phyloP scores from a whole-genome alignment of 2,797 vertebrate species.

The Oreortyx pictus region DNA sequence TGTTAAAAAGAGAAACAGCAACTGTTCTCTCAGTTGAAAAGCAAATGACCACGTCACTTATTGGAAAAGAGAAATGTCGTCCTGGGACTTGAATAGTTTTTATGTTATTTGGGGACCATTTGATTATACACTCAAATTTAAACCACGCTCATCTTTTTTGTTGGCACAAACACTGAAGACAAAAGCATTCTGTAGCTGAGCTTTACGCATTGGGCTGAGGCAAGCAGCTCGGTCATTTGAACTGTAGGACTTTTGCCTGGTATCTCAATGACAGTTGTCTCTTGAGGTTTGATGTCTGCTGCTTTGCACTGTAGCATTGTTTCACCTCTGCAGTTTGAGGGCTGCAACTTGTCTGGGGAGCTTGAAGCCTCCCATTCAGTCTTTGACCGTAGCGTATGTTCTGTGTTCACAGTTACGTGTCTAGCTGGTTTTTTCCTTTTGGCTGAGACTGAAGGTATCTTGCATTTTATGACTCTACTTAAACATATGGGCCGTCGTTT shows the following conservation, averaged over 20 bases:
- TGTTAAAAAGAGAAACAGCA: conserved; percentile 52
- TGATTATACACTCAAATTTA: neutral
- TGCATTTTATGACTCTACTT: conserved; percentile 36
- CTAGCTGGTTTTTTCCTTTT: conserved; percentile 40
- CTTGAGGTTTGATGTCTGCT: conserved; percentile 16
- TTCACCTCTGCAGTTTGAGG: neutral
- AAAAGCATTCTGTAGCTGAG: neutral
- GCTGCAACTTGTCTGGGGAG: conserved; percentile 36
- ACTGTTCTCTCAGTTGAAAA: conserved; percentile 62
- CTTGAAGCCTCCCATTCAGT: neutral
- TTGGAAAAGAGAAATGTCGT: neutral
- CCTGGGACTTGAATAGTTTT: conserved; percentile 8
- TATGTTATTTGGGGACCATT: conserved; percentile 21
- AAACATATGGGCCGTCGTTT: neutral
- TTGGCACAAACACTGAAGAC: neutral
- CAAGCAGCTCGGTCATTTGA: conserved; percentile 57
- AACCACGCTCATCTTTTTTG: neutral
- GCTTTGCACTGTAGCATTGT: conserved; percentile 24
- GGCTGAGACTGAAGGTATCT: conserved; percentile 68
- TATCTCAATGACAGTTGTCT: conserved; percentile 43
- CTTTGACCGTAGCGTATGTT: conserved; percentile 37
- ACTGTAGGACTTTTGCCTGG: conserved; percentile 52
- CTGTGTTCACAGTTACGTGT: conserved; percentile 7
- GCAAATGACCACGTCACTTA: conserved; percentile 46
- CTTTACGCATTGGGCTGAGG: neutral